Evolutionary conservation across 2,113 vertebrate genomes (phyloP).

Genomic region (Hypomesus transpacificus): DNA sequence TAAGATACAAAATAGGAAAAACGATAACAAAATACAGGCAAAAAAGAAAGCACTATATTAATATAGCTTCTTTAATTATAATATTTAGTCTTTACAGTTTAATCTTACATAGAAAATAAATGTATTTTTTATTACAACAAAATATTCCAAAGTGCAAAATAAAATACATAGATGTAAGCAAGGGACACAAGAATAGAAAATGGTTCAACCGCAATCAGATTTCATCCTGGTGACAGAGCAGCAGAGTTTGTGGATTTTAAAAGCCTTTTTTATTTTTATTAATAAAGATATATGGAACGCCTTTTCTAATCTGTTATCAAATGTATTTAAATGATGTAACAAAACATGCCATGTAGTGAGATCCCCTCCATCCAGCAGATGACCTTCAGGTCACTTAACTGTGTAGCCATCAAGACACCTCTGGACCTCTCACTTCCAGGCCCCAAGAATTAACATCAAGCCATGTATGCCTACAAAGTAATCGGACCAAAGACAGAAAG

Average conservation of each 20-base stretch:
- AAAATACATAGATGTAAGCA: slow-evolving; percentile 60
- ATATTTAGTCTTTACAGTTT: slow-evolving; percentile 59
- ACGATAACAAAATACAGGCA: slow-evolving; percentile 61
- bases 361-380: not conserved
- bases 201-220: slow-evolving; percentile 24
- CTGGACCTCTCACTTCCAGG: not conserved
- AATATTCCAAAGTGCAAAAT: slow-evolving; percentile 69
- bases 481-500: not conserved
- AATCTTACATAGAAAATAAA: slow-evolving; percentile 71
- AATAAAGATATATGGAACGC: not conserved
- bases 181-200: slow-evolving; percentile 66
- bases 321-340: not conserved
- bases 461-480: not conserved
- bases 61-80: slow-evolving; percentile 57
- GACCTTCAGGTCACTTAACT: not conserved
- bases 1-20: slow-evolving; percentile 70
- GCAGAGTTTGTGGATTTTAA: slow-evolving; percentile 28
- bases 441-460: not conserved
- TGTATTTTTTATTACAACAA: slow-evolving; percentile 63
- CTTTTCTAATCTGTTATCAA: not conserved
- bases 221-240: slow-evolving; percentile 46
- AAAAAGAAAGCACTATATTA: slow-evolving; percentile 64
- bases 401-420: not conserved
- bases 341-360: not conserved
- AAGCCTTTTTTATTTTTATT: not conserved